Base-by-base conservation (phyloP, 2,113 vertebrate species). In the Onychorhynchus coronatus region DNA sequence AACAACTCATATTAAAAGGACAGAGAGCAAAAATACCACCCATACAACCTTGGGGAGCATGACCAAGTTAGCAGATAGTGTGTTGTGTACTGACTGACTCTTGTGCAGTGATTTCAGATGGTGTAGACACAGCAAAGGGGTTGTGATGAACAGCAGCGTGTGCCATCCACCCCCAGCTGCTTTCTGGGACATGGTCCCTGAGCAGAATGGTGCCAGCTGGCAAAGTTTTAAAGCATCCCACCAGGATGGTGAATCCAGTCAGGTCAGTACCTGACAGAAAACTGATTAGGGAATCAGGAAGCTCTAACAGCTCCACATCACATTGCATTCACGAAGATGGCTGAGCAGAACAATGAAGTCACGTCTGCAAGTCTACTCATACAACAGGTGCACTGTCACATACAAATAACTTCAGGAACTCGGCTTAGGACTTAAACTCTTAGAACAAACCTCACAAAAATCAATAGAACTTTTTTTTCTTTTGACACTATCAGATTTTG, bases 131-230 rank as follows among this genome's bases (percentile, higher is more conserved):
- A 35, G 19, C 4, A 24, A 61, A n/a, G n/a, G 17, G 41, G 11
- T 17, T 46, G 25, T 0, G 3, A 22, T n/a, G 41, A 33, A 89
- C 37, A 19, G 53, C 67, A 58, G 22, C 6, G 2, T 0, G 2
- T 0, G 4, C 44, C 27, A 15, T 12, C 33, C 25, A 9, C 31
- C 50, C 55, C 11, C 28, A 50, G 50, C 24, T 41, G 22, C 56
- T 62, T 33, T 12, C 33, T 42, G 46, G 16, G 50, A 27, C 5
- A 1, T 1, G 2, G 35, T 31, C 31, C 28, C 44, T 31, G 23
- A 19, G 49, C 44, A 35, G 66, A 78, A 52, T 0, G 1, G 27
- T 28, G 58, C n/a, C 71, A 30, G 35, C 44, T 65, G 66, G 35
- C 28, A 28, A 52, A 37, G 35, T 46, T 74, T 23, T 59, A 65